Base-by-base conservation (phyloP, 1,140 invertebrate species). In the Bombus ignitus region DNA sequence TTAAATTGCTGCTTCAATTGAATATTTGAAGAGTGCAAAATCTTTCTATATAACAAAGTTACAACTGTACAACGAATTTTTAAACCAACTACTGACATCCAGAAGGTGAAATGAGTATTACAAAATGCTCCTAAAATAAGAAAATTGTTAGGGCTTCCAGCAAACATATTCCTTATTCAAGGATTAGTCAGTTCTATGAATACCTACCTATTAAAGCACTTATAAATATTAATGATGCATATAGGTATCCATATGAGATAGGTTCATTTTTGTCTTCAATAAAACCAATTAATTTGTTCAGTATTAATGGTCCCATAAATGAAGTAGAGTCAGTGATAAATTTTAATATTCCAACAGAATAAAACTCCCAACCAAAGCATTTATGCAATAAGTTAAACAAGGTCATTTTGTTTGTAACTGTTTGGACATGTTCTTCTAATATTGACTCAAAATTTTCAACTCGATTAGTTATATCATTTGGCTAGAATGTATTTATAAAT, bases 71-170 rank as follows among this genome's bases (percentile, higher is more conserved):
- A 97, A 79, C 98, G 96, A 92, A 99, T 97, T 96, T 99, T 98
- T 39, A 99, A 96, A 37, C 97, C 97, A 35, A 99, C 97, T 89
- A 98, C 95, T 1, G 97, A 96, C 96, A 99, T 97, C 77, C 96
- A 96, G 95, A 98, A 99, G 92, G 98, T 98, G 95, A 99, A 99
- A 93, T 99, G 98, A 5, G 97, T 96, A 89, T 97, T 97, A 89
- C 97, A 98, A 65, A 99, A 94, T 0, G 99, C 97, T 80, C 96
- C 97, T 95, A 92, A 88, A 88, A 88, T 84, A 77, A 75, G 1
- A 83, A 86, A n/a, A 68, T 81, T 68, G 76, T 75, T 44, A 22
- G 39, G 25, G 35, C 66, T 13, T 35, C 3, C 4, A 42, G 0
- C 47, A n/a, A 32, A 71, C 22, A 42, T 39, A 35, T 4, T 28